Percentiles rank a stretch among this genome's conserved stretches.
These are phyloP conservation scores for Bucorvus abyssinicus DNA, from an alignment of 2,797 vertebrate species.

Conservation along the genomic window DNA sequence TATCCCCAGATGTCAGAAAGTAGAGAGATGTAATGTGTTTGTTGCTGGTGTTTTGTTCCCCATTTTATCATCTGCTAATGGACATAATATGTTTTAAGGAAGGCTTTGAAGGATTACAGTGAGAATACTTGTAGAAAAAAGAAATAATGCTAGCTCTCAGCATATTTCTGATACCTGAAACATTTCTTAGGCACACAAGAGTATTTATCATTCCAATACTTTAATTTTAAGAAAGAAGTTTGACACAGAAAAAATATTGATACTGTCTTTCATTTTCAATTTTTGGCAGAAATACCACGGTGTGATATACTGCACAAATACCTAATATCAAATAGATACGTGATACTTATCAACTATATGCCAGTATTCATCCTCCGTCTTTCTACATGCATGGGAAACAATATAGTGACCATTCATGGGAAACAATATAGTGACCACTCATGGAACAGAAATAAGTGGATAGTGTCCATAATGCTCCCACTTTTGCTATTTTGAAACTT, in stretches of 20 bases:
- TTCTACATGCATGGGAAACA: background rate
- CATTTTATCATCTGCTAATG: background rate
- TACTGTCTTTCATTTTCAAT: background rate
- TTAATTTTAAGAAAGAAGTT: background rate
- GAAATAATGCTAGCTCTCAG: background rate
- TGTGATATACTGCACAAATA: background rate
- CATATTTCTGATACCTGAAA: background rate
- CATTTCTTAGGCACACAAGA: background rate
- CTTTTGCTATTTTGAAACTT: background rate
- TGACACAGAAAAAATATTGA: background rate
- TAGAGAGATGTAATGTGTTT: background rate
- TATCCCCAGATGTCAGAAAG: background rate
- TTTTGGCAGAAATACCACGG: background rate
- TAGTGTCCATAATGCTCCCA: background rate
- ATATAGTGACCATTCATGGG: background rate
- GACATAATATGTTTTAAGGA: background rate
- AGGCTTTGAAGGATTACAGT: background rate
- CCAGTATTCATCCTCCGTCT: background rate
- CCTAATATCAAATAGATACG: background rate
- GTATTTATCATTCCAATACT: background rate
- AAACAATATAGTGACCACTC: background rate
- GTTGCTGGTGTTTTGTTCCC: background rate
- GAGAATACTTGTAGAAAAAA: background rate
- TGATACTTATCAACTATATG: background rate
- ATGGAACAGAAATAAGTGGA: background rate